Evolutionary conservation across 1,140 invertebrate species (phyloP).

Genomic region (Hyposmocoma kahamanoa): DNA sequence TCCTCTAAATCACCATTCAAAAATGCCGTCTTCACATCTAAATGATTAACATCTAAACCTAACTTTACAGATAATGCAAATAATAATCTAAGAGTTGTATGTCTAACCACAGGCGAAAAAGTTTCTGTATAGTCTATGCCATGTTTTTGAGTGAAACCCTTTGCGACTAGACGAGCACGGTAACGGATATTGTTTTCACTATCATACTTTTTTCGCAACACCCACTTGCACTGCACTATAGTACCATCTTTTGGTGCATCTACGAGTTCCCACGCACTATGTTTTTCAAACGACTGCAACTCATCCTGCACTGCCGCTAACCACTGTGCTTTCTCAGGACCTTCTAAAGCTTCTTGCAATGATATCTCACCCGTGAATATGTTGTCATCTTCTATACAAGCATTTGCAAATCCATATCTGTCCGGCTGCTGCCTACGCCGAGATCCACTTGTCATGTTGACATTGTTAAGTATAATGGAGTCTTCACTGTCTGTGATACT

Average conservation of each 20-base stretch:
- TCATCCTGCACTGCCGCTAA: conserved; percentile 15
- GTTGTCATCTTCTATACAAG: conserved; percentile 7
- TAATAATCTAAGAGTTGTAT: conserved; percentile 44
- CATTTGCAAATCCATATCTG: conserved; percentile 7
- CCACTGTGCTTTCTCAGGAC: conserved; percentile 6
- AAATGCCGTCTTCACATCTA: conserved; percentile 47
- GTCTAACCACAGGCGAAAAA: conserved; percentile 42
- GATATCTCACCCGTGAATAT: conserved; percentile 8
- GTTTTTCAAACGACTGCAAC: conserved; percentile 18
- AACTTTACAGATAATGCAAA: conserved; percentile 38
- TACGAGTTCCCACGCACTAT: conserved; percentile 40
- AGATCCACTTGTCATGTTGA: too few species aligned
- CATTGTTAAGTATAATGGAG: too few species aligned
- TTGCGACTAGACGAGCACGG: conserved; percentile 62
- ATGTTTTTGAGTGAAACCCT: conserved; percentile 39
- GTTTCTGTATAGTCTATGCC: conserved; percentile 20
- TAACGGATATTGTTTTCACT: conserved; percentile 29
- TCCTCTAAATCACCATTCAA: conserved; percentile 56
- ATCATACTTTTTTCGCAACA: conserved; percentile 48
- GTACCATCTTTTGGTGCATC: conserved; percentile 24
- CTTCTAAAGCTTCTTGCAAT: conserved; percentile 12
- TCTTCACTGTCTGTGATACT: too few species aligned
- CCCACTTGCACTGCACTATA: conserved; percentile 43
- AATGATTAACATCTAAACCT: conserved; percentile 23
- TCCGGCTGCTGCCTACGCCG: conserved; percentile 10